Evolutionary conservation across 2,888 invertebrate species (phyloP).

Genomic region (Apamea anceps): DNA sequence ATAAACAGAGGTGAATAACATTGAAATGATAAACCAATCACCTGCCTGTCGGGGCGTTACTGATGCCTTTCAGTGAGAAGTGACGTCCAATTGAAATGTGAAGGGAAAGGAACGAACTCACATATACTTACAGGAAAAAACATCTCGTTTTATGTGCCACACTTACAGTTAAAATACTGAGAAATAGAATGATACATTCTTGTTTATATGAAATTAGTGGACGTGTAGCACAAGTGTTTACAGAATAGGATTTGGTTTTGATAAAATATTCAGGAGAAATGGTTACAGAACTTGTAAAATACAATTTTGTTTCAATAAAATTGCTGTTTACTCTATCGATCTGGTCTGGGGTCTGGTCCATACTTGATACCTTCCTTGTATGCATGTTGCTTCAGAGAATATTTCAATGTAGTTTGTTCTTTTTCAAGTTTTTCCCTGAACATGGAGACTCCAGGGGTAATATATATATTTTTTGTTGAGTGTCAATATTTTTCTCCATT

Average conservation of each 20-base stretch:
- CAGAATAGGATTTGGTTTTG: conserved; percentile 16
- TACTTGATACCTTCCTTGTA: neutral
- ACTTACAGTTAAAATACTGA: conserved; percentile 1
- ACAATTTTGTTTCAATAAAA: conserved; percentile 9
- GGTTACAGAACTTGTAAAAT: neutral
- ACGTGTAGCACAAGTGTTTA: neutral
- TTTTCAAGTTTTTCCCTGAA: neutral
- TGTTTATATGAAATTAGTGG: neutral
- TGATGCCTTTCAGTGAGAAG: conserved; percentile 26
- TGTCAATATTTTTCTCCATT: neutral
- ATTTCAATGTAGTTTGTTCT: neutral
- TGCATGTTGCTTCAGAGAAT: neutral
- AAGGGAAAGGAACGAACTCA: conserved; percentile 7
- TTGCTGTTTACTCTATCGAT: conserved; percentile 1
- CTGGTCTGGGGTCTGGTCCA: too few relatives aligned
- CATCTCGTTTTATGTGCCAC: conserved; percentile 13
- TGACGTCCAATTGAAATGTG: conserved; percentile 45
- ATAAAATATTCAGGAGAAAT: conserved; percentile 29
- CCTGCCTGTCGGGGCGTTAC: neutral
- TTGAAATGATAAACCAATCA: conserved; percentile 16
- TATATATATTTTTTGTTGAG: neutral
- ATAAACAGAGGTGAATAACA: conserved; percentile 6
- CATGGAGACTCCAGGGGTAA: too few relatives aligned
- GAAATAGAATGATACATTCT: conserved; percentile 2
- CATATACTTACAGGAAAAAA: conserved; percentile 9